Conservation (phyloP, 2,797 vertebrate species). For the Sparus aurata region DNA sequence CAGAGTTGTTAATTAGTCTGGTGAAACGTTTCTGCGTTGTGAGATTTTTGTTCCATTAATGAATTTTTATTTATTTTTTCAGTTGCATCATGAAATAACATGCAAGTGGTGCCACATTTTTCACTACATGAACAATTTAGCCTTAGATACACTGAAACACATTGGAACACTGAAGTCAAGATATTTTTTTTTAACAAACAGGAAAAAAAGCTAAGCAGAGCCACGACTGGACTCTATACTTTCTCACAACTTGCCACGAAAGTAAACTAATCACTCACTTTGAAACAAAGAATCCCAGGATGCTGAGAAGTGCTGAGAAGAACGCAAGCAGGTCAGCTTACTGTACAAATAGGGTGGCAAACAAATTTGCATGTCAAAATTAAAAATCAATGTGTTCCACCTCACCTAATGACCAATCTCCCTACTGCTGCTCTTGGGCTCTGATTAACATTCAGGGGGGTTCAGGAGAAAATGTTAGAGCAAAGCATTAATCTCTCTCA, state of each 20-base stretch:
- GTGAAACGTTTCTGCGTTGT: background rate
- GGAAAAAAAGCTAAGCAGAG: background rate
- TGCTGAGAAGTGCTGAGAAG: conserved; percentile 75
- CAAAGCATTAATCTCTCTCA: conserved; percentile 88
- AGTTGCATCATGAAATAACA: background rate
- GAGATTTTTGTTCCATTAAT: background rate
- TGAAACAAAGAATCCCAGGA: conserved; percentile 72
- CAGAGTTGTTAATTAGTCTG: background rate
- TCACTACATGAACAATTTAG: background rate
- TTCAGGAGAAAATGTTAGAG: conserved; percentile 85
- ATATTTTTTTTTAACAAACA: background rate
- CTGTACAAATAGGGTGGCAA: conserved; percentile 84
- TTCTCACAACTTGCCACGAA: conserved; percentile 65
- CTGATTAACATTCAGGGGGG: conserved; percentile 87
- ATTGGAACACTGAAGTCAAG: background rate
- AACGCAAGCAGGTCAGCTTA: conserved; percentile 76
- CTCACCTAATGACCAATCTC: conserved; percentile 89
- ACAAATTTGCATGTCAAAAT: conserved; percentile 87
- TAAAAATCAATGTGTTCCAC: conserved; percentile 88
- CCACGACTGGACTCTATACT: conserved; percentile 7
- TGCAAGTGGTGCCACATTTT: background rate
- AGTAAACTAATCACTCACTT: conserved; percentile 80
- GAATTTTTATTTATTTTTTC: background rate
- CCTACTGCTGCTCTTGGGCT: conserved; percentile 79
- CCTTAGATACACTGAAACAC: background rate